These are phyloP conservation scores for Aplysina aerophoba DNA, from an alignment of 37 sponge, comb jelly and placozoan genomes.

Conservation along the genomic window DNA sequence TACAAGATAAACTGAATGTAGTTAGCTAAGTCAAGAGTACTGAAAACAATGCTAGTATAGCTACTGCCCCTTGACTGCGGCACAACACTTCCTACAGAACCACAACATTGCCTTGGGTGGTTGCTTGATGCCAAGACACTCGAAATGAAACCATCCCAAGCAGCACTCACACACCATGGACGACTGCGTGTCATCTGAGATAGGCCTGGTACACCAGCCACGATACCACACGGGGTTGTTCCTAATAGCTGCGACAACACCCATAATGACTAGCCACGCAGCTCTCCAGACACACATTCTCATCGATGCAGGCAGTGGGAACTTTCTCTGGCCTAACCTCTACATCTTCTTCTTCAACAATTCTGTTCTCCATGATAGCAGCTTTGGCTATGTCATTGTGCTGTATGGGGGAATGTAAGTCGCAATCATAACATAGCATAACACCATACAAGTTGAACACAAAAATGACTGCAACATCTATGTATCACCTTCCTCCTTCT, in stretches of 20 bases:
- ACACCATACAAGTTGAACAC: not conserved
- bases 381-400: not conserved
- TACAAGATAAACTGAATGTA: too few species aligned
- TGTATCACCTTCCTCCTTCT: not conserved
- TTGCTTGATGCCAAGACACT: conserved; percentile 2
- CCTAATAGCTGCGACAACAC: conserved; percentile 7
- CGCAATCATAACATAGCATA: not conserved
- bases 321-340: conserved; percentile 47
- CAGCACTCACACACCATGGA: not conserved
- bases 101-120: not conserved
- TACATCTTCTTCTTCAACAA: conserved; percentile 51
- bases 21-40: too few species aligned
- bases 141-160: conserved; percentile 8
- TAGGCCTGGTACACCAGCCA: not conserved
- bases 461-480: not conserved
- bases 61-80: too few species aligned
- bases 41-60: too few species aligned
- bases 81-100: conserved; percentile 5
- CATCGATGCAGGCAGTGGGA: conserved; percentile 37
- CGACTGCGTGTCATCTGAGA: not conserved
- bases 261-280: conserved; percentile 38
- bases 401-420: not conserved
- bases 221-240: not conserved
- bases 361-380: not conserved
- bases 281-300: conserved; percentile 40